Conservation (phyloP, 2,797 vertebrate species). For the Bryconaethiops microstoma region DNA sequence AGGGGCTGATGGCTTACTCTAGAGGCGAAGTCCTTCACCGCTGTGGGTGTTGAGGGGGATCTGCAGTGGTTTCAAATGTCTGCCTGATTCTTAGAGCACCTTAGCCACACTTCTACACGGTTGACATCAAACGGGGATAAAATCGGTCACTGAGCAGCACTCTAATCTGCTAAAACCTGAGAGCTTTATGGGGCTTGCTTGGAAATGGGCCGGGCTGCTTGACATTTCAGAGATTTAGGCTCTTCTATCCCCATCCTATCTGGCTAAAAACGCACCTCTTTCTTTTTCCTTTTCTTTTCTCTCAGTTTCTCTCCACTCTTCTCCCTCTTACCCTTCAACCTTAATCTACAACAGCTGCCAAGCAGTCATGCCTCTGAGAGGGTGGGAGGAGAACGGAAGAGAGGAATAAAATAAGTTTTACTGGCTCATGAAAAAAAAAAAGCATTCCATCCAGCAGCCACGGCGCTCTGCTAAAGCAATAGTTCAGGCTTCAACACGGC, state of each 20-base stretch:
- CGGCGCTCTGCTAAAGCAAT: constrained; percentile 7
- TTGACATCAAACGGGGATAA: constrained; percentile 52
- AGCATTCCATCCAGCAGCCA: background rate
- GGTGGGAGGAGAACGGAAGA: background rate
- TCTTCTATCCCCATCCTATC: constrained; percentile 21
- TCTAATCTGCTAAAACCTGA: constrained; percentile 61
- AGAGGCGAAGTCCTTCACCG: background rate
- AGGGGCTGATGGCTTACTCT: constrained; percentile 13
- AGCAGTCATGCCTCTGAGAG: constrained; percentile 23
- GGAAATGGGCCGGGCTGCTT: constrained; percentile 52
- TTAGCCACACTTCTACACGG: constrained; percentile 43
- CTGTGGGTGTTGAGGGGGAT: constrained; percentile 12
- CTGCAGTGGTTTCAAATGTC: constrained; percentile 29
- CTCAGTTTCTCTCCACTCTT: background rate
- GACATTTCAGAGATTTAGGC: constrained; percentile 52
- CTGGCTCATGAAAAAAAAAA: constrained; percentile 26
- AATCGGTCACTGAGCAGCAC: constrained; percentile 55
- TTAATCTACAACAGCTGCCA: constrained; percentile 52
- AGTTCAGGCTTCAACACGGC: background rate
- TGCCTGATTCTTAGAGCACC: constrained; percentile 18
- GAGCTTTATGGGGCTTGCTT: constrained; percentile 48
- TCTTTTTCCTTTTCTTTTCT: constrained; percentile 12
- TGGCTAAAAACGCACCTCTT: constrained; percentile 36
- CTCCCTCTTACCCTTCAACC: constrained; percentile 32
- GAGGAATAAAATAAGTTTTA: constrained; percentile 40